Percentiles rank a stretch among this genome's conserved stretches.
These are phyloP conservation scores for Lasius platythorax DNA, from an alignment of 2,888 invertebrate species.

Conservation along the genomic window DNA sequence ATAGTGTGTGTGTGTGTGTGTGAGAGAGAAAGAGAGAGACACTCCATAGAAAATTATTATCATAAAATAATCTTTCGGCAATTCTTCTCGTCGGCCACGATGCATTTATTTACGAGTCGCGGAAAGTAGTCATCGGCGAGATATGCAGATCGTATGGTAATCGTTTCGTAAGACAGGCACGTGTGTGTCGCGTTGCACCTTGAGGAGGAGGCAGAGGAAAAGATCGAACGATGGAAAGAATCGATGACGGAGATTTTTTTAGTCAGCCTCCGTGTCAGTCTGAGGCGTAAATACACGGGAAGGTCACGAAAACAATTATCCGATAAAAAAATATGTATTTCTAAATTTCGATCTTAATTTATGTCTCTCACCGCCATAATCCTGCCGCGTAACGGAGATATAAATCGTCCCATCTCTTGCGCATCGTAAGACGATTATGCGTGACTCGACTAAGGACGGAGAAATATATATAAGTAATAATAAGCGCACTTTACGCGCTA, in stretches of 20 bases:
- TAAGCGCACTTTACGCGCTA: background rate
- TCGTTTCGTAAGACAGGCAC: constrained; percentile 78
- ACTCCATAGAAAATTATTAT: background rate
- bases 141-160: constrained; percentile 85
- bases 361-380: background rate
- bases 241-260: constrained; percentile 22
- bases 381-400: background rate
- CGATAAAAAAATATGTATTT: background rate
- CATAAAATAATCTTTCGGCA: constrained; percentile 17
- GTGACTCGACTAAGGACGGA: background rate
- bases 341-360: constrained; percentile 36
- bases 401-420: constrained; percentile 18
- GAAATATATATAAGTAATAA: background rate
- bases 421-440: background rate
- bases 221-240: constrained; percentile 7
- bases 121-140: constrained; percentile 78
- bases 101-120: constrained; percentile 75
- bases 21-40: background rate
- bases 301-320: background rate
- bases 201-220: constrained; percentile 37
- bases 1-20: background rate
- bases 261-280: background rate
- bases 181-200: constrained; percentile 76
- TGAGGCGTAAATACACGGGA: background rate
- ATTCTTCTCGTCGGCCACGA: constrained; percentile 53